Percentiles rank a stretch among this genome's conserved stretches.
phyloP scores from a whole-genome alignment of 2,888 invertebrate genomes.

The Cerastis leucographa region DNA sequence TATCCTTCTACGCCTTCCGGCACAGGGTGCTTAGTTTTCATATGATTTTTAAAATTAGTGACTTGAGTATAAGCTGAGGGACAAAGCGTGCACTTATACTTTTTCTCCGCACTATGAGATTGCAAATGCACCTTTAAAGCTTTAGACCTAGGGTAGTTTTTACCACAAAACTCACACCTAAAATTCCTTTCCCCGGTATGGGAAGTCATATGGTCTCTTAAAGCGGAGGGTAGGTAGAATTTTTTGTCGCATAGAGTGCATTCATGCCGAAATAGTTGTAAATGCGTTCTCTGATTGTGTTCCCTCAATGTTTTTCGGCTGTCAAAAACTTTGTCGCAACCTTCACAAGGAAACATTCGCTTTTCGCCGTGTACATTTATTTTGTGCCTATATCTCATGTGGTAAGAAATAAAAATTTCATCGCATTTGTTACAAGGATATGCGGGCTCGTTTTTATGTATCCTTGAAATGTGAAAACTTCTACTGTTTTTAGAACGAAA shows the following conservation, averaged over 20 bases:
- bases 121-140: constrained; percentile 86
- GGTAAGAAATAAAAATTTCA: constrained; percentile 67
- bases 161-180: constrained; percentile 87
- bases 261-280: constrained; percentile 76
- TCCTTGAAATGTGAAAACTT: constrained; percentile 67
- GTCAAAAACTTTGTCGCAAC: constrained; percentile 76
- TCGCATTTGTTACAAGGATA: constrained; percentile 74
- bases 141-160: constrained; percentile 86
- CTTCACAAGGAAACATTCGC: constrained; percentile 72
- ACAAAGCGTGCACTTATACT: constrained; percentile 86
- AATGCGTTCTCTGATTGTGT: constrained; percentile 75
- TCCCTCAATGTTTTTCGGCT: constrained; percentile 73
- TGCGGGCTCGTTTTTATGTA: constrained; percentile 71
- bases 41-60: constrained; percentile 87
- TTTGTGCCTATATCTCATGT: constrained; percentile 71
- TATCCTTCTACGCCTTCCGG: constrained; percentile 21
- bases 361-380: constrained; percentile 74
- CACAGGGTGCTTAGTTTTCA: constrained; percentile 81
- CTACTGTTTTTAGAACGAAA: constrained; percentile 73
- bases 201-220: constrained; percentile 88
- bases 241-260: constrained; percentile 84
- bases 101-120: constrained; percentile 85
- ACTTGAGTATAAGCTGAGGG: constrained; percentile 86
- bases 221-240: constrained; percentile 75
- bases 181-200: constrained; percentile 88